A percentile compares a stretch with the other conserved stretches of the same genome.
Conservation (phyloP, 2,113 vertebrate species). For the Pan paniscus region DNA sequence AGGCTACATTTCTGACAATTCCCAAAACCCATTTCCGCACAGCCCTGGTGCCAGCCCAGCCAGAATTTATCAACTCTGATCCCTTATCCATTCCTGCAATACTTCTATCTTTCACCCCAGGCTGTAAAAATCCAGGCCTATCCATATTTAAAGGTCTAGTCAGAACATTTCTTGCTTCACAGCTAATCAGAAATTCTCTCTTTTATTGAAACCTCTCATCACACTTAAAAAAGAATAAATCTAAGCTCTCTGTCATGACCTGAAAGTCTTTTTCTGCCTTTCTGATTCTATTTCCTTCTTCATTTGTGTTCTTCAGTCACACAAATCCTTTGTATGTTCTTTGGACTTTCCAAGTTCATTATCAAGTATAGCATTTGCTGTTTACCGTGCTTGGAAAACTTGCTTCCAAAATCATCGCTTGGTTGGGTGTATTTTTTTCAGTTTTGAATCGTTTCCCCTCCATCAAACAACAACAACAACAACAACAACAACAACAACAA, state of each 20-base stretch:
- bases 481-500: background rate
- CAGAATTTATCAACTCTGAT: background rate
- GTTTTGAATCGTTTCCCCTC: background rate
- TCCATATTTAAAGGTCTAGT: background rate
- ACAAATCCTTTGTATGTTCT: background rate
- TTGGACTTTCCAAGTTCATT: background rate
- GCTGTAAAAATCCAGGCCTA: background rate
- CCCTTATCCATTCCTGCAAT: background rate
- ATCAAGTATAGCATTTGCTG: background rate
- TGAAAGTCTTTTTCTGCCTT: background rate
- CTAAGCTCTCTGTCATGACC: background rate
- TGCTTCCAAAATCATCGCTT: background rate
- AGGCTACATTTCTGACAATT: background rate
- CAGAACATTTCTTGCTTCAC: background rate
- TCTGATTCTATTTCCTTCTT: background rate
- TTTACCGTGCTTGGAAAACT: background rate
- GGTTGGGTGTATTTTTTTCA: background rate
- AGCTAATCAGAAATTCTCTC: background rate
- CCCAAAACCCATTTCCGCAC: background rate
- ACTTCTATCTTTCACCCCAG: background rate
- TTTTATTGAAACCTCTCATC: background rate
- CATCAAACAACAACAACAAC: background rate
- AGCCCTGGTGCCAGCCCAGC: background rate
- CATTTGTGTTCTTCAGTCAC: background rate
- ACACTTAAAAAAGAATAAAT: background rate